These are phyloP conservation scores for Madoqua kirkii DNA, from an alignment of 2,113 vertebrate species.

Conservation along the genomic window DNA sequence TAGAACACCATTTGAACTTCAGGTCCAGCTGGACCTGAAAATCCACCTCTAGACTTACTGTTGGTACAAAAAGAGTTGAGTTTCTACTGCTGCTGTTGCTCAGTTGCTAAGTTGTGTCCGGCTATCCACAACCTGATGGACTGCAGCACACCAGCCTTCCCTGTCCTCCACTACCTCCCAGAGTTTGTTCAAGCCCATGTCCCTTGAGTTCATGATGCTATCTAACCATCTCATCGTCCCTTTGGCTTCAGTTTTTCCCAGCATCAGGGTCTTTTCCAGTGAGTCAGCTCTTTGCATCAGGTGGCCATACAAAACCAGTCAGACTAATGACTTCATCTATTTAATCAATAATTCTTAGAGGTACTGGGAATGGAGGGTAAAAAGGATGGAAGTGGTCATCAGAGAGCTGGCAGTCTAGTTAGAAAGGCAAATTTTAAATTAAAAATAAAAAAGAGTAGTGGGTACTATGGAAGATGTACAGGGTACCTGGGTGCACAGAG, in stretches of 20 bases:
- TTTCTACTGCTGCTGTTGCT: background rate
- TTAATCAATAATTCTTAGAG: background rate
- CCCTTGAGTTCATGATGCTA: background rate
- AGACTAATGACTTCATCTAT: background rate
- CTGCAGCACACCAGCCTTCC: background rate
- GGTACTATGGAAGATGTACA: background rate
- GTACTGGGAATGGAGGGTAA: background rate
- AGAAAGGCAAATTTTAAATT: background rate
- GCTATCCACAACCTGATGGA: background rate
- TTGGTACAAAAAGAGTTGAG: background rate
- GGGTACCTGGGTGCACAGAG: background rate
- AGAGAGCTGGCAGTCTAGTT: background rate
- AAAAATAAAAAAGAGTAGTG: background rate
- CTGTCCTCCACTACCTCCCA: background rate
- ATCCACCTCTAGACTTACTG: background rate
- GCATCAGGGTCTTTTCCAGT: background rate
- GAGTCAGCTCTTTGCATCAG: background rate
- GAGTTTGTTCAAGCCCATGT: background rate
- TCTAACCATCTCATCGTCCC: background rate
- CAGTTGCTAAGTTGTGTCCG: fast-evolving
- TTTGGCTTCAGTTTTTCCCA: background rate
- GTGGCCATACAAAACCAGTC: background rate
- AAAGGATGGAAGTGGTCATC: background rate
- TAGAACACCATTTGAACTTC: background rate
- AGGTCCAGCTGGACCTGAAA: background rate